Percentiles rank a stretch among this genome's conserved stretches.
Conservation (phyloP, 2,888 invertebrate genomes). For the Catotricha subobsoleta region DNA sequence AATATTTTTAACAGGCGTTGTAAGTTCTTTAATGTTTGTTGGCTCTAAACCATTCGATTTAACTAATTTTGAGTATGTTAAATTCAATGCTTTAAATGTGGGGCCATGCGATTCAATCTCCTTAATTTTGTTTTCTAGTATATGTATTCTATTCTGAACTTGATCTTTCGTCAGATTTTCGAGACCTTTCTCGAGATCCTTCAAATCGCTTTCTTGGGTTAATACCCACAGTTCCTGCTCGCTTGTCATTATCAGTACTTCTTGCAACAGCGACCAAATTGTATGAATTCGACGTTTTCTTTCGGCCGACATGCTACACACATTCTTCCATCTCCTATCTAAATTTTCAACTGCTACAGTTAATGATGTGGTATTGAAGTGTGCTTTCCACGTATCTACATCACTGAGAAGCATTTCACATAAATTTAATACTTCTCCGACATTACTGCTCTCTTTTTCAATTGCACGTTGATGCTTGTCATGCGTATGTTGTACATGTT, state of each 20-base stretch:
- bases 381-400: slow-evolving; percentile 49
- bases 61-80: slow-evolving; percentile 48
- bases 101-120: slow-evolving; percentile 37
- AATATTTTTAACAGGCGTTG: slow-evolving; percentile 37
- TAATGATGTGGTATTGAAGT: slow-evolving; percentile 50
- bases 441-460: slow-evolving; percentile 56
- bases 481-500: slow-evolving; percentile 49
- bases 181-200: slow-evolving; percentile 36
- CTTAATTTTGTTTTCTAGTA: slow-evolving; percentile 34
- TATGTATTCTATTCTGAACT: slow-evolving; percentile 36
- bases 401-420: slow-evolving; percentile 62
- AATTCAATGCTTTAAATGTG: slow-evolving; percentile 45
- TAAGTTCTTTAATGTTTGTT: slow-evolving; percentile 44
- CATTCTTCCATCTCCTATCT: slow-evolving; percentile 61
- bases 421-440: slow-evolving; percentile 60
- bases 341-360: slow-evolving; percentile 48
- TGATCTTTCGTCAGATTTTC: slow-evolving; percentile 38
- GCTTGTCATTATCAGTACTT: slow-evolving; percentile 35
- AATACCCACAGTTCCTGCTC: slow-evolving; percentile 44
- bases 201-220: slow-evolving; percentile 41
- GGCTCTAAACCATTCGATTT: slow-evolving; percentile 49
- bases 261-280: slow-evolving; percentile 41
- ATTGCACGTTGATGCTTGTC: slow-evolving; percentile 56
- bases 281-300: slow-evolving; percentile 47
- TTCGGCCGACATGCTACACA: slow-evolving; percentile 54